Evolutionary conservation across 2,113 vertebrate genomes (phyloP).

Genomic region (Sula dactylatra): DNA sequence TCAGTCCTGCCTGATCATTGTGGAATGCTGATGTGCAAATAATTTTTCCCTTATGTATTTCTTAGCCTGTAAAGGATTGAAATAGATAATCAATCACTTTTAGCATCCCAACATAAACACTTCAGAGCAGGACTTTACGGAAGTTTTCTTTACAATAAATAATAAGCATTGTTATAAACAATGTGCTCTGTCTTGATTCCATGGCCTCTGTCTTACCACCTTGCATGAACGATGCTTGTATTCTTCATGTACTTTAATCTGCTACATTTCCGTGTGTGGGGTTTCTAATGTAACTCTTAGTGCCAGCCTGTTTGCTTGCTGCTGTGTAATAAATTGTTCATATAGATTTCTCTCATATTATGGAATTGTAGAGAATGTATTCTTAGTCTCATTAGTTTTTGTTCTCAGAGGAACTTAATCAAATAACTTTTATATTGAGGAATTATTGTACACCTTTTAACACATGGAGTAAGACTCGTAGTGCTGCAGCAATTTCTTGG

Average conservation of each 20-base stretch:
- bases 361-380: neutral
- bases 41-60: neutral
- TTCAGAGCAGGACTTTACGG: neutral
- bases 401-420: neutral
- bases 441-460: neutral
- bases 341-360: neutral
- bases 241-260: neutral
- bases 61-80: neutral
- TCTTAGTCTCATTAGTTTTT: neutral
- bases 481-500: neutral
- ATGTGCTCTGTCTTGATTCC: neutral
- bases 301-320: neutral
- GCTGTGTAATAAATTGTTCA: neutral
- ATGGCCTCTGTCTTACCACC: neutral
- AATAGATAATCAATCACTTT: neutral
- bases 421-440: neutral
- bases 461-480: neutral
- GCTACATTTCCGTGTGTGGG: neutral
- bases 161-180: neutral
- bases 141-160: neutral
- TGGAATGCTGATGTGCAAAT: neutral
- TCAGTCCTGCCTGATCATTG: neutral
- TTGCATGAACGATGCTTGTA: neutral
- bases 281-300: neutral
- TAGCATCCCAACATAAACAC: neutral